Base-by-base conservation (phyloP, 2,113 vertebrate genomes). In the Hemibagrus wyckioides region DNA sequence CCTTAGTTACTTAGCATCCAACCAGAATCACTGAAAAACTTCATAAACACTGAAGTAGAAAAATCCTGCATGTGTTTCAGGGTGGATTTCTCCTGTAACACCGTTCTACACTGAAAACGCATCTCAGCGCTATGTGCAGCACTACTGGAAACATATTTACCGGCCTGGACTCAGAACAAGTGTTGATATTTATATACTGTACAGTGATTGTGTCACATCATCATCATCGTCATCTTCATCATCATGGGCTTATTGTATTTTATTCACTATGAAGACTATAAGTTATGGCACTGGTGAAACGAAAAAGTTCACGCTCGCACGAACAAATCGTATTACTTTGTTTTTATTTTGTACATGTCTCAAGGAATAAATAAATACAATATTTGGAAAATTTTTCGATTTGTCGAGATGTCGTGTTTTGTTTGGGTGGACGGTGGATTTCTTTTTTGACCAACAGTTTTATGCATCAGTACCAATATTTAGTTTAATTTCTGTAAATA, bases 321-420 rank as follows among this genome's bases (percentile, higher is more conserved):
- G 87, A 76, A 79, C 75, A 56, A 87, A 79, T 88, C 79, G 76
- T 90, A 48, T 90, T 89, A 85, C 86, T 75, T 81, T 57, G 86
- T 89, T 89, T 84, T 91, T 90, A 90, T 87, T 85, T 84, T 85
- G 86, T 92, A 86, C 92, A 91, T 92, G 90, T 94, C 76, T 93
- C 88, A 89, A 67, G n/a, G 19, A 80, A 57, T 80, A 33, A 80
- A 80, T 80, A 57, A 57, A 57, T 39, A 57, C 0, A 7, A 39
- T 80, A 33, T 77, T 77, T 33, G 19, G 30, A 79, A 79, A 80
- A 25, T 13, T 15, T 14, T 19, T 48, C 11, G 5, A 19, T 3
- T 61, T 21, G 6, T 65, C 50, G 33, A 25, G 25, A n/a, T 15
- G 0, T 44, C 6, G 3, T 44, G 0, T 36, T 19, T 36, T 36